Percentiles rank a stretch among this genome's conserved stretches.
phyloP scores from a whole-genome alignment of 2,113 vertebrate species.

The Cyprinodon tularosa region DNA sequence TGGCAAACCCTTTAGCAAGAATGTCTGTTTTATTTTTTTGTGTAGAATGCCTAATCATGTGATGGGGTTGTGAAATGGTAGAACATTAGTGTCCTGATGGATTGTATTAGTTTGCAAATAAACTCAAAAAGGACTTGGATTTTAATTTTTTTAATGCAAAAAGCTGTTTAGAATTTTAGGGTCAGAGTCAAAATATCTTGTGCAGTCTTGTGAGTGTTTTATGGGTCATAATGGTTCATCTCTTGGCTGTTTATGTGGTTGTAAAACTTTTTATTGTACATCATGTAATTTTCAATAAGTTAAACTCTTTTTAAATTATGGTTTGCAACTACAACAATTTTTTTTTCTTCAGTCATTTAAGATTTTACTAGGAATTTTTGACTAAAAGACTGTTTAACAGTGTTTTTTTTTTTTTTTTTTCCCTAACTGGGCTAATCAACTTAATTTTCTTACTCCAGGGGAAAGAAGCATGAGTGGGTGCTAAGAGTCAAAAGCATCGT shows the following conservation, averaged over 20 bases:
- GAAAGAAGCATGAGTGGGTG: constrained; percentile 69
- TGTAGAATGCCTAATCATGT: background rate
- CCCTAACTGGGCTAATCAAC: background rate
- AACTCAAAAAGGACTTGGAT: no score
- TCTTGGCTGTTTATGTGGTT: background rate
- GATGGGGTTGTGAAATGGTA: no score
- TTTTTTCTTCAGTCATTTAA: background rate
- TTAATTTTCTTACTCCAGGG: constrained; percentile 51
- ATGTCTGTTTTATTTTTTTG: no score
- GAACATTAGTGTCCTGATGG: background rate
- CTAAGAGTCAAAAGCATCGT: constrained; percentile 55
- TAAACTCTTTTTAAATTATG: background rate
- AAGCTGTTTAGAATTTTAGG: constrained; percentile 1
- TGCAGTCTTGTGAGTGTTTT: constrained; percentile 28
- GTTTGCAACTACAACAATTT: background rate
- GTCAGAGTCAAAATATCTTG: constrained; percentile 9
- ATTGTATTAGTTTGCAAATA: background rate
- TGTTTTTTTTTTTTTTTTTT: background rate
- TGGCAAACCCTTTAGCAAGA: background rate
- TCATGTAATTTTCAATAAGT: background rate
- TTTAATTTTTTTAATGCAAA: no score
- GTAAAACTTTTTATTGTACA: constrained; percentile 45
- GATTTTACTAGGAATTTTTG: background rate
- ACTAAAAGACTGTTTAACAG: background rate
- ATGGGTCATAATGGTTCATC: constrained; percentile 24